phyloP scores from a whole-genome alignment of 2,113 vertebrate species.

The Phycodurus eques region DNA sequence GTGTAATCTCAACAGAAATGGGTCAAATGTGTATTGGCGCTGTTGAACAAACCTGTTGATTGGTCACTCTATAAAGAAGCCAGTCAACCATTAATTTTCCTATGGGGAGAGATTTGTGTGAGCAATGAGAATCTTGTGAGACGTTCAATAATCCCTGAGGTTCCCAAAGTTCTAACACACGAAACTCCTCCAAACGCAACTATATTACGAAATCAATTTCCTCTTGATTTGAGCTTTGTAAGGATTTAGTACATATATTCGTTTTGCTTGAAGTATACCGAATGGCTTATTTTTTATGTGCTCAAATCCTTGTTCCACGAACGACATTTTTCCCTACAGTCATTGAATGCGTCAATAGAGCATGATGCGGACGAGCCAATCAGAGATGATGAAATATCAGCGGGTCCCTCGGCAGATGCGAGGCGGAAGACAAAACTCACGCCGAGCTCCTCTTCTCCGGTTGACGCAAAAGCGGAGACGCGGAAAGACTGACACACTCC shows the following conservation, averaged over 20 bases:
- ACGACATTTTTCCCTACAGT: slow-evolving; percentile 1
- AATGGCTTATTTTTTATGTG: background rate
- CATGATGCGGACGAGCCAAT: slow-evolving; percentile 55
- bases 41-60: slow-evolving; percentile 17
- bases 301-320: background rate
- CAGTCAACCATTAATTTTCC: slow-evolving; percentile 42
- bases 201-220: background rate
- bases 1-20: background rate
- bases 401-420: slow-evolving; percentile 55
- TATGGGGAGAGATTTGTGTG: slow-evolving; percentile 8
- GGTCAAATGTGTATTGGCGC: background rate
- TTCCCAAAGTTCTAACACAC: background rate
- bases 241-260: background rate
- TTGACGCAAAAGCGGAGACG: background rate
- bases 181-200: background rate
- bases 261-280: background rate
- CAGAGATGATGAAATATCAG: slow-evolving; percentile 37
- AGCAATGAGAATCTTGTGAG: slow-evolving; percentile 2
- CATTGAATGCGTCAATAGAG: slow-evolving; percentile 31
- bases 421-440: slow-evolving; percentile 41
- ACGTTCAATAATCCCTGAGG: slow-evolving; percentile 2
- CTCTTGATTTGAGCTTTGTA: background rate
- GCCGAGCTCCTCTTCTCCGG: slow-evolving; percentile 7
- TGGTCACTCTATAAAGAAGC: slow-evolving; percentile 19
- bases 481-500: background rate